Evolutionary conservation across 2,113 vertebrate genomes (phyloP).

Genomic region (Leuciscus idus): DNA sequence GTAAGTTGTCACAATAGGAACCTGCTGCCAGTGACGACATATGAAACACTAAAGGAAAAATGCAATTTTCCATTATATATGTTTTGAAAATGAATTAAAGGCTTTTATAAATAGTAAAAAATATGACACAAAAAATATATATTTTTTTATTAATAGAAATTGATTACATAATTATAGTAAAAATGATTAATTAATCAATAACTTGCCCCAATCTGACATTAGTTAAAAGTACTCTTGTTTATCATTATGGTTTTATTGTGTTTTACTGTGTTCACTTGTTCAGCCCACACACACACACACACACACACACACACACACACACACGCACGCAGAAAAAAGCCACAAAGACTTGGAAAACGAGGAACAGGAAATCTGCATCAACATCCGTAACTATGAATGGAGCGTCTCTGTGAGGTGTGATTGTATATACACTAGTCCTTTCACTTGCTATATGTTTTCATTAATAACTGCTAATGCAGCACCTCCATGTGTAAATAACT

Average conservation of each 20-base stretch:
- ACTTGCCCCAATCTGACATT: background rate
- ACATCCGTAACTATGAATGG: slow-evolving; percentile 11
- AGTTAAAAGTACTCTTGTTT: background rate
- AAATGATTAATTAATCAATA: background rate
- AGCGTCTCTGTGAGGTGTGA: slow-evolving; percentile 7
- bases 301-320: too few relatives aligned
- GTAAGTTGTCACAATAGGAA: background rate
- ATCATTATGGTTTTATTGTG: background rate
- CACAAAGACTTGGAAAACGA: slow-evolving; percentile 4
- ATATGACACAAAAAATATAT: background rate
- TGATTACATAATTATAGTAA: background rate
- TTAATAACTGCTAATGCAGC: slow-evolving; percentile 19
- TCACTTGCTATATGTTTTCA: slow-evolving; percentile 22
- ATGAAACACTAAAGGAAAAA: background rate
- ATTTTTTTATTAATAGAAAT: background rate
- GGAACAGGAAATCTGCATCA: slow-evolving; percentile 16
- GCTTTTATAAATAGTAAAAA: background rate
- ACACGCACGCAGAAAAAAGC: background rate
- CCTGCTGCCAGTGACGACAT: background rate
- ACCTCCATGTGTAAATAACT: slow-evolving; percentile 17
- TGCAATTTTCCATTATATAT: background rate
- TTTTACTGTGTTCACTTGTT: background rate
- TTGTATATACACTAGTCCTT: background rate
- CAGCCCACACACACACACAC: background rate
- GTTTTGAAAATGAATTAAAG: background rate